Conservation (phyloP, 64 coral and sea anemone species). For the Dendronephthya gigantea region DNA sequence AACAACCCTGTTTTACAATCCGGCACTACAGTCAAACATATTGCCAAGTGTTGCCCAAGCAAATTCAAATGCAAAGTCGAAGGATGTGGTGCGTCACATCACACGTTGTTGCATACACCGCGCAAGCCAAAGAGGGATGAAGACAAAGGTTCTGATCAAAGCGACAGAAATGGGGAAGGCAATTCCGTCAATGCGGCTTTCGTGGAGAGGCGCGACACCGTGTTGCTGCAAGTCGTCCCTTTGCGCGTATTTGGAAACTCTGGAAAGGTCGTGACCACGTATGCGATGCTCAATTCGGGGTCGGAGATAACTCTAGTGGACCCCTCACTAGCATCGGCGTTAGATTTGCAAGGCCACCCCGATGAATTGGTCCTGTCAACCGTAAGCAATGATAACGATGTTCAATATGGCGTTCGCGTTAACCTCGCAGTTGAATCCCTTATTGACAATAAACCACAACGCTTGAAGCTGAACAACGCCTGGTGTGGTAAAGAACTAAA, state of each 20-base stretch:
- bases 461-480: neutral
- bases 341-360: neutral
- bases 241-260: no score
- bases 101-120: no score
- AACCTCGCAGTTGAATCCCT: slow-evolving; percentile 6
- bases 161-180: no score
- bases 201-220: no score
- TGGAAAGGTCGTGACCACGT: no score
- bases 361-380: slow-evolving; percentile 23
- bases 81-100: slow-evolving; percentile 20
- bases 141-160: no score
- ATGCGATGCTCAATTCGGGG: slow-evolving; percentile 20
- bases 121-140: no score
- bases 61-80: slow-evolving; percentile 16
- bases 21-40: slow-evolving; percentile 15
- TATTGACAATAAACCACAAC: neutral
- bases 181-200: no score
- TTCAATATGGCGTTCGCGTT: slow-evolving; percentile 5
- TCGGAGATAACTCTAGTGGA: slow-evolving; percentile 33
- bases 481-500: slow-evolving; percentile 22
- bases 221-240: no score
- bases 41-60: slow-evolving; percentile 19
- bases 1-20: neutral
- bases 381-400: neutral
- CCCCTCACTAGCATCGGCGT: neutral